Evolutionary conservation across 2,797 vertebrate species (phyloP), one percentile per base, ranked within the genome.

Genomic region (Urophycis tenuis): DNA sequence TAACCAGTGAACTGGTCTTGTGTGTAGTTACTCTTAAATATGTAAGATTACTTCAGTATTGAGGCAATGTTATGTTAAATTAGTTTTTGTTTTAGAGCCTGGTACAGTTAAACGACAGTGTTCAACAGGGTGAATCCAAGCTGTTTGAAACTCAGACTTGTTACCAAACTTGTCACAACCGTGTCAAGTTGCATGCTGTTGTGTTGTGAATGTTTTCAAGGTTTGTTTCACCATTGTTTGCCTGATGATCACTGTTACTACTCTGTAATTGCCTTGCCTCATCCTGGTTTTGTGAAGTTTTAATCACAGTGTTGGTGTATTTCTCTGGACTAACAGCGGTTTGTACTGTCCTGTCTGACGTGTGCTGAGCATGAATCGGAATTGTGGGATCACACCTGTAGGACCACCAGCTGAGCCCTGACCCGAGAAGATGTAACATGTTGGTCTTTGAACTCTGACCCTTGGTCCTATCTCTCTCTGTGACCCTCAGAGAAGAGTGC

Each of bases 401-500:
- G n/a, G 60, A 67, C 25, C 25, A 67, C 60, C 9, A 12, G 25
- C n/a, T 25, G n/a, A 67, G 25, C 25, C 29, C 25, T 67, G 60
- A 29, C 4, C n/a, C n/a, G 25, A 67, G 60, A 67, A 29, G 60
- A 67, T 29, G 25, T 67, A 25, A 67, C 60, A 0, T 10, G 53
- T 25, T 60, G 53, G 53, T 60, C 22, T 60, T 29, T 67, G n/a
- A 64, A 3, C 60, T 64, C 25, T 64, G 10, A 67, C 60, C 60
- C 60, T 25, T 67, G 60, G n/a, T n/a, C 53, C 53, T 64, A n/a
- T 64, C 53, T 64, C n/a, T 67, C 60, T 67, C 36, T 67, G 60
- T 67, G 60, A 67, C 60, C 60, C 60, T 67, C 60, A 67, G 60
- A 67, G 60, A 67, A 67, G 60, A 67, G 60, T 12, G 60, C 60